These are phyloP conservation scores for Eupithecia exiguata DNA, from an alignment of 2,888 invertebrate species.

Conservation along the genomic window DNA sequence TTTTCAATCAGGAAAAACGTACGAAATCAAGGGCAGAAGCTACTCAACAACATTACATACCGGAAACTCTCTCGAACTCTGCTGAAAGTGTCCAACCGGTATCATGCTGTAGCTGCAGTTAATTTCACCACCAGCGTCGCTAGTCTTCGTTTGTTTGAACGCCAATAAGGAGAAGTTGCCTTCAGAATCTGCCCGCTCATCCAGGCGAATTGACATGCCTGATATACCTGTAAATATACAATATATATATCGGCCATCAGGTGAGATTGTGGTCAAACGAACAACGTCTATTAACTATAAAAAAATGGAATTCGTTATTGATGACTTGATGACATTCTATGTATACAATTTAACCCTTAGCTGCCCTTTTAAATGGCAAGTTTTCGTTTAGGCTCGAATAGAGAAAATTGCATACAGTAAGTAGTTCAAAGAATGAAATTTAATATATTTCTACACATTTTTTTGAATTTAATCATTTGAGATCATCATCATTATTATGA, in stretches of 20 bases:
- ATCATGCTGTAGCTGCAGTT: constrained; percentile 91
- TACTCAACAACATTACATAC: constrained; percentile 78
- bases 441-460: not conserved
- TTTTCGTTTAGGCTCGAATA: not conserved
- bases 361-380: not conserved
- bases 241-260: too few relatives aligned
- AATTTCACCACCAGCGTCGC: constrained; percentile 71
- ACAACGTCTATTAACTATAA: too few relatives aligned
- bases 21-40: too few relatives aligned
- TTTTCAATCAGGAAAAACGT: too few relatives aligned
- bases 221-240: constrained; percentile 96
- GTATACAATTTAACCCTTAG: not conserved
- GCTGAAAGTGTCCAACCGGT: constrained; percentile 92
- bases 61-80: constrained; percentile 87
- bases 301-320: not conserved
- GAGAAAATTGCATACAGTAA: not conserved
- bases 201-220: constrained; percentile 95
- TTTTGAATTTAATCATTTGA: too few relatives aligned
- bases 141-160: constrained; percentile 81
- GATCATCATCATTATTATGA: too few relatives aligned
- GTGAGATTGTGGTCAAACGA: too few relatives aligned
- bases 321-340: not conserved
- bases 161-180: constrained; percentile 98
- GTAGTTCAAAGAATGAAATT: not conserved
- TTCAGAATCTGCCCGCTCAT: constrained; percentile 96